Evolutionary conservation across 1,140 invertebrate genomes (phyloP), one percentile per base, ranked within the genome.

Genomic region (Acyrthosiphon pisum): DNA sequence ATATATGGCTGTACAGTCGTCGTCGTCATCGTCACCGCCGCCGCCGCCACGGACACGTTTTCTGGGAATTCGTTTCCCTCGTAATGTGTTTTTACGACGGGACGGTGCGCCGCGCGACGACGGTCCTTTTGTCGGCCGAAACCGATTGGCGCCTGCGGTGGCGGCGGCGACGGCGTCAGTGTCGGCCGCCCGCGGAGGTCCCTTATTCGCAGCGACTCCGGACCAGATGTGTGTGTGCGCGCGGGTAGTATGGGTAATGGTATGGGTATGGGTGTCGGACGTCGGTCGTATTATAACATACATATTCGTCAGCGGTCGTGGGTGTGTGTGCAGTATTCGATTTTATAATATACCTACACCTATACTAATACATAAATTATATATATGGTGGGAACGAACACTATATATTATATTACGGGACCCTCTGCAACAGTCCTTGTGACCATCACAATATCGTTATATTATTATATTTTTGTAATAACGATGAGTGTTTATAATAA

Each of bases 21-120:
- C 83, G 37, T 86, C 30, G 81, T 41, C 60, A 22, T 30, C 83
- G 23, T 4, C 83, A 8, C 26, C 81, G 83, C 8, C 37, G 6
- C 11, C 83, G 41, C 23, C 83, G 3, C 83, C 86, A 35, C 86
- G n/a, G 86, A 50, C 86, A n/a, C 30, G n/a, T 88, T 88, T 88
- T 88, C 86, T 50, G 86, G n/a, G 86, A 88, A 88, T 50, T 88
- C n/a, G 86, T 50, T 88, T 88, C 86, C 86, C 86, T 88, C 11
- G 86, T 88, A 88, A 48, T 35, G 86, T 35, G 86, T 88, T 48
- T 88, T 88, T 88, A 50, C 46, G 46, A 48, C 44, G 86, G 46
- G 30, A 87, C 86, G 26, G 37, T 84, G 83, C 46, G 26, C 86
- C 86, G 86, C 86, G 44, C 86, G 86, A 87, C 86, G 86, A 88